Evolutionary conservation across 2,888 invertebrate genomes (phyloP).

Genomic region (Drosophila merina): DNA sequence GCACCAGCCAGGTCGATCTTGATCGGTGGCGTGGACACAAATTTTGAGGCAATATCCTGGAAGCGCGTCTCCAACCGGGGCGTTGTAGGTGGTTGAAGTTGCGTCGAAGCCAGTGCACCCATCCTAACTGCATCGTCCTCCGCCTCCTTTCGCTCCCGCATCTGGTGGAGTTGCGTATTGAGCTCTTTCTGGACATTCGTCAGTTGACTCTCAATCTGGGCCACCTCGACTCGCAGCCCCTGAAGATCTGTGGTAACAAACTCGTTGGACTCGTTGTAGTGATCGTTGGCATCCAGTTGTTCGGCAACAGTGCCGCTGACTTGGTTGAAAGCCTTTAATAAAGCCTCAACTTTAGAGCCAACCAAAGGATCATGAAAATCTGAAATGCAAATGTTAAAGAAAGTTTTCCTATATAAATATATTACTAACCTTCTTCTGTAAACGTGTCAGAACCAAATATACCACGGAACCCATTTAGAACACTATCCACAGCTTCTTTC

Average conservation of each 20-base stretch:
- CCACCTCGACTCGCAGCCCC: slow-evolving; percentile 63
- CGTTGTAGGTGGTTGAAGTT: slow-evolving; percentile 10
- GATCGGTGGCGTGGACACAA: slow-evolving; percentile 82
- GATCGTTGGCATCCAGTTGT: slow-evolving; percentile 67
- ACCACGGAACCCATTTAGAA: slow-evolving; percentile 54
- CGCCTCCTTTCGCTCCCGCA: slow-evolving; percentile 35
- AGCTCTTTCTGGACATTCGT: slow-evolving; percentile 67
- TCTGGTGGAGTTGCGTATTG: slow-evolving; percentile 28
- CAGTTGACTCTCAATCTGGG: slow-evolving; percentile 72
- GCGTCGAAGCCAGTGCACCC: slow-evolving; percentile 35
- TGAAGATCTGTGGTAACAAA: slow-evolving; percentile 69
- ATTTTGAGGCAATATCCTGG: slow-evolving; percentile 61
- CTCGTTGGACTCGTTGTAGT: slow-evolving; percentile 68
- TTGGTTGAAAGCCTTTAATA: slow-evolving; percentile 70
- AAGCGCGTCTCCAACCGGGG: slow-evolving; percentile 4
- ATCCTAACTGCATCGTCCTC: slow-evolving; percentile 3
- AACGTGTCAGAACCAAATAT: slow-evolving; percentile 34
- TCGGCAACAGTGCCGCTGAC: slow-evolving; percentile 70
- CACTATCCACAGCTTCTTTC: slow-evolving; percentile 65
- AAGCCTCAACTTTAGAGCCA: slow-evolving; percentile 56
- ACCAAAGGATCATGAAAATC: slow-evolving; percentile 32
- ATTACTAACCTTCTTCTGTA: slow-evolving; percentile 21
- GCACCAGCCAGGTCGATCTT: slow-evolving; percentile 61
- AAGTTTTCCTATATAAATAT: not conserved
- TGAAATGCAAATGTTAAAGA: not conserved